Conservation (phyloP, 2,797 vertebrate species). For the Rachycentron canadum region DNA sequence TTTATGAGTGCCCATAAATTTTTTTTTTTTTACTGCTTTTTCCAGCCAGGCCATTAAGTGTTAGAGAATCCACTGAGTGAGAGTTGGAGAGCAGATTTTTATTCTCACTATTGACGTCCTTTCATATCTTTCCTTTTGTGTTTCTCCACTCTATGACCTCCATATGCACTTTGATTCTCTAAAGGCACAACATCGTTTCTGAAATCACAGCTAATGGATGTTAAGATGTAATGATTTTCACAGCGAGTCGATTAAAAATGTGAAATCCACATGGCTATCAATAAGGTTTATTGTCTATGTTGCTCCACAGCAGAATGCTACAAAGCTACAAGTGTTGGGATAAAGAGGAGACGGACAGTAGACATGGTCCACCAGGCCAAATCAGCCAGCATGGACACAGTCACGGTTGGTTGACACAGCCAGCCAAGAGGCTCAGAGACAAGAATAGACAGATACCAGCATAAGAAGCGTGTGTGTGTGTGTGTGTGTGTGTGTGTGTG, state of each 20-base stretch:
- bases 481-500: constrained; percentile 31
- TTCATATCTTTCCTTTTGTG: constrained; percentile 35
- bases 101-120: constrained; percentile 38
- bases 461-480: constrained; percentile 28
- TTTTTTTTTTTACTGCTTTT: constrained; percentile 86
- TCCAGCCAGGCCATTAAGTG: constrained; percentile 78
- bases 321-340: constrained; percentile 32
- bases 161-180: background rate
- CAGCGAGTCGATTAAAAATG: constrained; percentile 6
- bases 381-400: constrained; percentile 67
- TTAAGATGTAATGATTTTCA: constrained; percentile 9
- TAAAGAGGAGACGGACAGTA: constrained; percentile 52
- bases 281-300: constrained; percentile 12
- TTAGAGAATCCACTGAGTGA: constrained; percentile 42
- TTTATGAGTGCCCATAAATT: constrained; percentile 88
- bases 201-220: constrained; percentile 21
- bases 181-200: constrained; percentile 10
- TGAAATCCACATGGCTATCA: background rate
- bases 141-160: constrained; percentile 25
- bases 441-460: constrained; percentile 66
- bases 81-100: constrained; percentile 49
- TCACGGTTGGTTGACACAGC: constrained; percentile 68
- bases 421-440: constrained; percentile 64
- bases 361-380: constrained; percentile 69
- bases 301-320: background rate